Conservation (phyloP, 2,797 vertebrate genomes). For the Remorina albescens region DNA sequence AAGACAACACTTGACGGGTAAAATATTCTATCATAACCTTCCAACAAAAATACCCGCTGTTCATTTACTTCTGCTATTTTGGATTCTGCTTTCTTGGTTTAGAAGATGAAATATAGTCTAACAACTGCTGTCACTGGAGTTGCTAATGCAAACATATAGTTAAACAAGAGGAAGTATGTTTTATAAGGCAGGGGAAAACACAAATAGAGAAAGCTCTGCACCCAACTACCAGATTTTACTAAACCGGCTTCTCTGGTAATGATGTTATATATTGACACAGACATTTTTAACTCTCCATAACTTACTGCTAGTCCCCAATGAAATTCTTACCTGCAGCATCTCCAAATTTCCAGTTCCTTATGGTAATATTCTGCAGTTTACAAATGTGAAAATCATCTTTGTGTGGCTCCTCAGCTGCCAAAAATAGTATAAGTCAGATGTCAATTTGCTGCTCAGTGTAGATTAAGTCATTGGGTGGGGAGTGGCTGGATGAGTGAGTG, state of each 20-base stretch:
- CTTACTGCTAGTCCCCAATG: background rate
- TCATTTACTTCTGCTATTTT: constrained; percentile 1
- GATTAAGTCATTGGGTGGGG: background rate
- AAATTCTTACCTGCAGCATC: background rate
- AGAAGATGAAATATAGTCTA: background rate
- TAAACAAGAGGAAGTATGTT: background rate
- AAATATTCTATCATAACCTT: background rate
- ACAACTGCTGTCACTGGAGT: background rate
- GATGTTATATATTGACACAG: background rate
- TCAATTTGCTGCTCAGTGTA: background rate
- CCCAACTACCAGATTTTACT: background rate
- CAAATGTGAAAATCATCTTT: background rate
- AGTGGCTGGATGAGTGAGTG: background rate
- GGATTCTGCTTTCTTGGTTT: background rate
- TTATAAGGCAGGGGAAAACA: background rate
- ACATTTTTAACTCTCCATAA: background rate
- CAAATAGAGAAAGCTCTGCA: background rate
- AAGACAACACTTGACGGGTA: constrained; percentile 14
- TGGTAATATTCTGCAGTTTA: background rate
- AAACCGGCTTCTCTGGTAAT: background rate
- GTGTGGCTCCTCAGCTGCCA: background rate
- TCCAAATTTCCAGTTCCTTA: background rate
- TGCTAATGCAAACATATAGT: background rate
- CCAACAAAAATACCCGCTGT: background rate
- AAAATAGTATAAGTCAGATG: background rate